phyloP scores from a whole-genome alignment of 2,797 vertebrate genomes.

The Enteromius paludinosus region DNA sequence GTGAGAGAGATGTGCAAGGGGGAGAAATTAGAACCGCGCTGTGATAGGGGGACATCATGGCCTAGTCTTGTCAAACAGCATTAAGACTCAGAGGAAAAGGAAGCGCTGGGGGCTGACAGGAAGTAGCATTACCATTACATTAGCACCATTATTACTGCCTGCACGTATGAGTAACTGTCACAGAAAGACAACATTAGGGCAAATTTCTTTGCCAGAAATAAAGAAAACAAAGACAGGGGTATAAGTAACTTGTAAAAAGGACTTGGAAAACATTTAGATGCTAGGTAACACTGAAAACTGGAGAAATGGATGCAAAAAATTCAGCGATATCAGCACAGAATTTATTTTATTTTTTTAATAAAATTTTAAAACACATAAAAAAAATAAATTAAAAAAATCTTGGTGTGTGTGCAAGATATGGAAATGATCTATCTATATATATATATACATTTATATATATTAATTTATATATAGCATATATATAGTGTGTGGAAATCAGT shows the following conservation, averaged over 20 bases:
- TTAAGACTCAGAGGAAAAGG: conserved; percentile 53
- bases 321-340: not conserved
- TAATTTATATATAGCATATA: not conserved
- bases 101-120: conserved; percentile 53
- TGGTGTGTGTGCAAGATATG: not conserved
- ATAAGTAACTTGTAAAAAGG: not conserved
- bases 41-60: conserved; percentile 63
- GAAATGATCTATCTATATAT: not conserved
- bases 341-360: no score
- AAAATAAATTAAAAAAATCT: no score
- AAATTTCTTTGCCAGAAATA: conserved; percentile 1
- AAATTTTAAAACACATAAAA: not conserved
- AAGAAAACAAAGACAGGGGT: not conserved
- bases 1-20: conserved; percentile 17
- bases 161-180: conserved; percentile 41
- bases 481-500: not conserved
- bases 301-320: not conserved
- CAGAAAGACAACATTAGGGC: conserved; percentile 23
- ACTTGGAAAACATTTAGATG: not conserved
- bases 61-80: conserved; percentile 66
- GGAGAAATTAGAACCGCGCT: conserved; percentile 54
- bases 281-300: not conserved
- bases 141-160: conserved; percentile 5
- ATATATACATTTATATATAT: not conserved
- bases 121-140: conserved; percentile 32